Percentiles rank a stretch among this genome's conserved stretches.
Evolutionary conservation across 2,797 vertebrate genomes (phyloP).

Genomic region (Rhinatrema bivittatum): DNA sequence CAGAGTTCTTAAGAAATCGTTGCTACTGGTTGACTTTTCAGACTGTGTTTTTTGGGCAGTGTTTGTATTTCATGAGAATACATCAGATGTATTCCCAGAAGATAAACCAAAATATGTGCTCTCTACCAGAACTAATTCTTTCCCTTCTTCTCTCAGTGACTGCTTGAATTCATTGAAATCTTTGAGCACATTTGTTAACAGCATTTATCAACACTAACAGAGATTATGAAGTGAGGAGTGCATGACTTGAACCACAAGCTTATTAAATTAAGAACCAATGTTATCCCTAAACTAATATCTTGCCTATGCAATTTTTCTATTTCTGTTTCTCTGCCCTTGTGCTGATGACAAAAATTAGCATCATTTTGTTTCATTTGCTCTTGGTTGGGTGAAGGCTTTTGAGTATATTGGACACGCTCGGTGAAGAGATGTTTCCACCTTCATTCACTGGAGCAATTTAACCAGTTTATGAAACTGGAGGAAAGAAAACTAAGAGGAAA

Average conservation of each 20-base stretch:
- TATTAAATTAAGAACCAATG: not conserved
- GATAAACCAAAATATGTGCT: no score
- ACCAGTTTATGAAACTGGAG: no score
- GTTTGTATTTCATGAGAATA: no score
- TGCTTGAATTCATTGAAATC: no score
- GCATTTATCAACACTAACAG: not conserved
- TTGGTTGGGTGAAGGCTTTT: slow-evolving; percentile 5
- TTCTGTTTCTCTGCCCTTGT: not conserved
- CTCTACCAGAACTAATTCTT: not conserved
- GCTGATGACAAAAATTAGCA: not conserved
- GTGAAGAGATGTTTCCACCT: slow-evolving; percentile 14
- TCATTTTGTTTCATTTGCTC: slow-evolving; percentile 1
- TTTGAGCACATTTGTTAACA: not conserved
- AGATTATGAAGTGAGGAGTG: not conserved
- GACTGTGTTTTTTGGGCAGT: no score
- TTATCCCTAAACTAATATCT: not conserved
- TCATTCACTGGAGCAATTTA: no score
- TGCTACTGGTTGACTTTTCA: no score
- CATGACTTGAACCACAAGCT: not conserved
- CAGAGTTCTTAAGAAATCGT: no score
- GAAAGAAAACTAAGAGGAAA: no score
- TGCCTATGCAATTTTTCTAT: not conserved
- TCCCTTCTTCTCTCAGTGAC: not conserved
- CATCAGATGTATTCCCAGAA: no score
- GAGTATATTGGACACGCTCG: slow-evolving; percentile 14